phyloP scores from a whole-genome alignment of 2,888 invertebrate species.

The Cyclophora albipunctata region DNA sequence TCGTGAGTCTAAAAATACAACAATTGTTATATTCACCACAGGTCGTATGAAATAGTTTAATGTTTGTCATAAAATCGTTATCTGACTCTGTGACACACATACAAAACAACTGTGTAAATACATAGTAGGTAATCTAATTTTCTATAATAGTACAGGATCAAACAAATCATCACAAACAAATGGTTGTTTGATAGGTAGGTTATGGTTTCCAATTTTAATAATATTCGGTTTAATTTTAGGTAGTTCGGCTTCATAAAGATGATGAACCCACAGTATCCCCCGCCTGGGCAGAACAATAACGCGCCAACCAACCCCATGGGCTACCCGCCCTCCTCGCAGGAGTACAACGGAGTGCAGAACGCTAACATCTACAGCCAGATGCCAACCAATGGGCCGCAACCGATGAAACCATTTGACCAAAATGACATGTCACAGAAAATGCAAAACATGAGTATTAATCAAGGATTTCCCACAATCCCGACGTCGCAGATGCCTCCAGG shows the following conservation, averaged over 20 bases:
- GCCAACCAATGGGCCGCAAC: constrained; percentile 40
- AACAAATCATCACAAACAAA: no score
- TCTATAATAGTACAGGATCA: no score
- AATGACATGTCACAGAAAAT: constrained; percentile 63
- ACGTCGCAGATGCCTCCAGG: constrained; percentile 50
- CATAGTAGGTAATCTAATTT: no score
- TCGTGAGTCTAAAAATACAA: no score
- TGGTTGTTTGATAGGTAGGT: no score
- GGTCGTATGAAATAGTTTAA: no score
- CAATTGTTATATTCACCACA: no score
- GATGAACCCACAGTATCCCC: constrained; percentile 70
- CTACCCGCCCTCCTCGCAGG: constrained; percentile 53
- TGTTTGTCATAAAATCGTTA: no score
- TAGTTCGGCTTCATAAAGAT: constrained; percentile 42
- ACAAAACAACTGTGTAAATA: no score
- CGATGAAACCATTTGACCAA: constrained; percentile 34
- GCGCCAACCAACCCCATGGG: constrained; percentile 52
- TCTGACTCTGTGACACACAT: no score
- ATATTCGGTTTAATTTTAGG: constrained; percentile 20
- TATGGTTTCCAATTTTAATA: no score
- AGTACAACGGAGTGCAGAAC: constrained; percentile 59
- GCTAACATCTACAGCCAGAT: constrained; percentile 52
- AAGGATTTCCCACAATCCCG: constrained; percentile 44
- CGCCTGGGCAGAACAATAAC: constrained; percentile 67
- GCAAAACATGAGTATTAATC: constrained; percentile 61